phyloP scores from a whole-genome alignment of 2,797 vertebrate species.

The Phaenicophaeus curvirostris region DNA sequence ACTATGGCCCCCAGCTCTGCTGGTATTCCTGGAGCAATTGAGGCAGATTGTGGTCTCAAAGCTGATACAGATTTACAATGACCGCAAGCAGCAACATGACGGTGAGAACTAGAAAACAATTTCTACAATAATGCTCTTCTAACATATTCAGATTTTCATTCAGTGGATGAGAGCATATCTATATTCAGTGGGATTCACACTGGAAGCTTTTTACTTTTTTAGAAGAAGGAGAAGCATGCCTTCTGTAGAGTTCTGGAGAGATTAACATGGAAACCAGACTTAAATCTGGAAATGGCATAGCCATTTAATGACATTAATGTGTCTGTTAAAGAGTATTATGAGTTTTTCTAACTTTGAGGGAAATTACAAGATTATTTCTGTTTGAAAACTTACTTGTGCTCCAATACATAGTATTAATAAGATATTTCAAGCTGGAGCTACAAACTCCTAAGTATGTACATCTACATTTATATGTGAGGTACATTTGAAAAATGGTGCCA shows the following conservation, averaged over 20 bases:
- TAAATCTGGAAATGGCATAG: not conserved
- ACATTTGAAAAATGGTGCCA: not conserved
- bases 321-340: not conserved
- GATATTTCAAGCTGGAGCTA: not conserved
- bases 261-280: not conserved
- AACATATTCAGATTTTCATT: not conserved
- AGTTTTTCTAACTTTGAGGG: not conserved
- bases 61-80: not conserved
- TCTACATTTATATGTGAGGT: not conserved
- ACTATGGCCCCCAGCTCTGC: not conserved
- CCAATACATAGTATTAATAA: not conserved
- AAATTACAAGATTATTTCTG: not conserved
- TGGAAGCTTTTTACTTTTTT: not conserved
- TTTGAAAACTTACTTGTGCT: not conserved
- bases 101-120: not conserved
- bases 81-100: not conserved
- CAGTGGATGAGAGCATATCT: not conserved
- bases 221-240: not conserved
- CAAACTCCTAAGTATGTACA: not conserved
- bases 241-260: fast-evolving
- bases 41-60: not conserved
- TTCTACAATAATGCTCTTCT: not conserved
- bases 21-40: not conserved
- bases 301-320: fast-evolving
- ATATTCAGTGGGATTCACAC: not conserved